A percentile compares a stretch with the other conserved stretches of the same genome.
phyloP scores from a whole-genome alignment of 2,888 invertebrate genomes.

The Phalera bucephala region DNA sequence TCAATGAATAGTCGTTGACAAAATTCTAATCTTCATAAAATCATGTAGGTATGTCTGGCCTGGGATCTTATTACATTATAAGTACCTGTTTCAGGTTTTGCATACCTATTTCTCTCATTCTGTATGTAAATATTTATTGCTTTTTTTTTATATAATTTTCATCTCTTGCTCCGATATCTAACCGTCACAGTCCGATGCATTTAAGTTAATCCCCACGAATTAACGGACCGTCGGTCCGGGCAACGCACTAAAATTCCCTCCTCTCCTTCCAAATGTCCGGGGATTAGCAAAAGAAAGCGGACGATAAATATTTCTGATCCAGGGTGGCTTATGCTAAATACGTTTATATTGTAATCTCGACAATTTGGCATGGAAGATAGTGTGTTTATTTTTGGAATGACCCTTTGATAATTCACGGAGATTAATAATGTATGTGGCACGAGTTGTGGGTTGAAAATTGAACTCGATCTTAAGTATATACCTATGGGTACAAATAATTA shows the following conservation, averaged over 20 bases:
- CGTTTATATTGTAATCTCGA: conserved; percentile 31
- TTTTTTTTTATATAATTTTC: neutral
- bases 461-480: too few species aligned
- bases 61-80: too few species aligned
- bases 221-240: conserved; percentile 38
- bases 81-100: too few species aligned
- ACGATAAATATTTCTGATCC: conserved; percentile 59
- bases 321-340: conserved; percentile 38
- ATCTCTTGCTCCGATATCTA: neutral
- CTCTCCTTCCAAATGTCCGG: conserved; percentile 38
- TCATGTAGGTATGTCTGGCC: too few species aligned
- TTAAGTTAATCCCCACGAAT: conserved; percentile 40
- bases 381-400: conserved; percentile 24
- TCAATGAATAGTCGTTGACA: too few species aligned
- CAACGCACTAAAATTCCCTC: conserved; percentile 51
- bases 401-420: too few species aligned
- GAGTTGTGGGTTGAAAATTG: too few species aligned
- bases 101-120: too few species aligned
- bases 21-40: too few species aligned
- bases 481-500: too few species aligned
- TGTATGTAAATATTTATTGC: neutral
- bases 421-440: too few species aligned
- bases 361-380: conserved; percentile 26
- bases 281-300: conserved; percentile 46
- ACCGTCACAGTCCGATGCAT: conserved; percentile 28